Conservation (phyloP, 2,797 vertebrate species). For the Galagoides demidoff region DNA sequence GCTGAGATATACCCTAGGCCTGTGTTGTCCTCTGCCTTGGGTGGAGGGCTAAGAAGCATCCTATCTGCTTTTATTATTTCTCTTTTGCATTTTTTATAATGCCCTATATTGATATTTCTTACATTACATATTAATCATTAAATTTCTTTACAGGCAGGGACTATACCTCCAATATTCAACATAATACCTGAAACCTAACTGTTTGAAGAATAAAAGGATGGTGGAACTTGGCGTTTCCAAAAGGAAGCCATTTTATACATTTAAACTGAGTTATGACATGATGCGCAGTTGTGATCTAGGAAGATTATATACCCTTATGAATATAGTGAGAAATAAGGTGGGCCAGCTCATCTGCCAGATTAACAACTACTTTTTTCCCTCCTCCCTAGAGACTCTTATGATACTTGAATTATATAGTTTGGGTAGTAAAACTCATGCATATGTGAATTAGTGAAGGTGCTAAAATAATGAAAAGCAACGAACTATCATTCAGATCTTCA, state of each 20-base stretch:
- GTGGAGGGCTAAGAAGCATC: background rate
- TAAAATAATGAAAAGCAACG: background rate
- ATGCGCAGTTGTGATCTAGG: background rate
- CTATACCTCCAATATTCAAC: background rate
- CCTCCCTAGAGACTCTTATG: background rate
- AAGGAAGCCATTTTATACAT: background rate
- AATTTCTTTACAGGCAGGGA: background rate
- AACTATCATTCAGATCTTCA: background rate
- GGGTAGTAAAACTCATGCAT: background rate
- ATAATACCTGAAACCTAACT: background rate
- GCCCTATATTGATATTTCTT: background rate
- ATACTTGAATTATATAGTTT: background rate
- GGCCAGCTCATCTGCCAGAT: background rate
- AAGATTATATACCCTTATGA: background rate
- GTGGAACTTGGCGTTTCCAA: background rate
- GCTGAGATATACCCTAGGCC: background rate
- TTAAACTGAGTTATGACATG: background rate
- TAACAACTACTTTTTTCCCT: background rate
- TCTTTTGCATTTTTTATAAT: background rate
- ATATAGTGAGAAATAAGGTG: background rate
- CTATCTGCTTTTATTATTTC: background rate
- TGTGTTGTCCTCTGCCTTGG: background rate
- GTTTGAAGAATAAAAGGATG: background rate
- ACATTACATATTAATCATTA: background rate
- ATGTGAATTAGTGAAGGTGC: background rate